Evolutionary conservation across 2,888 invertebrate genomes (phyloP), one percentile per base, ranked within the genome.

Genomic region (Drosophila imparisetae): DNA sequence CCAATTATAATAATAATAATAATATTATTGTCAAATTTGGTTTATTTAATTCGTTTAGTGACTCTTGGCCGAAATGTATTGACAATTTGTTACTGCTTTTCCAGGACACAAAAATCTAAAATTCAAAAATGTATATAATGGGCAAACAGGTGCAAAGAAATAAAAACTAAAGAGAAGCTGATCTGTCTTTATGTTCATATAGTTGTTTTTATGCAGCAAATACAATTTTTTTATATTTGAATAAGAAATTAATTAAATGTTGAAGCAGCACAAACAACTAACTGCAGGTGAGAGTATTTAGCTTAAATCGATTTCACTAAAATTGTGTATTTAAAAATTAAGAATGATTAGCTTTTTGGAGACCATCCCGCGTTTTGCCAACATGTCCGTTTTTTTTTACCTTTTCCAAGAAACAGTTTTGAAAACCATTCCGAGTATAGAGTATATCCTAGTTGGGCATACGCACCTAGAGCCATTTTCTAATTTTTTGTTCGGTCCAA

Each of bases 401-500:
- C 7, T 8, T 21, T 21, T 13, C 21, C 2, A 8, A 15, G 4
- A 45, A 45, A 24, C 21, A 4, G 45, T 15, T 24, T 24, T 4
- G 8, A 2, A 24, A 4, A 13, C 45, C 42, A 13, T 45, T 0
- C 4, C 4, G 7, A 7, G 13, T 24, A 4, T 4, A 15, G 45
- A 24, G 24, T 45, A 45, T 24, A 4, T 24, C 4, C 1, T 24
- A 15, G 45, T 15, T 24, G 15, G 24, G 4, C 45, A 15, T 15
- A 24, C 8, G 1, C 45, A 24, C 0, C 1, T 2, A 4, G 4
- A 45, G 4, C 1, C 0, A 4, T 2, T 45, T 24, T 24, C 15
- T 21, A 0, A 15, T 45, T 45, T 45, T 45, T 52, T 30, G 49
- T 54, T 40, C 58, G 10, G 29, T 45, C 15, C 15, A 45, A 67